Conservation (phyloP, 2,888 invertebrate genomes). For the Amitus sp. region DNA sequence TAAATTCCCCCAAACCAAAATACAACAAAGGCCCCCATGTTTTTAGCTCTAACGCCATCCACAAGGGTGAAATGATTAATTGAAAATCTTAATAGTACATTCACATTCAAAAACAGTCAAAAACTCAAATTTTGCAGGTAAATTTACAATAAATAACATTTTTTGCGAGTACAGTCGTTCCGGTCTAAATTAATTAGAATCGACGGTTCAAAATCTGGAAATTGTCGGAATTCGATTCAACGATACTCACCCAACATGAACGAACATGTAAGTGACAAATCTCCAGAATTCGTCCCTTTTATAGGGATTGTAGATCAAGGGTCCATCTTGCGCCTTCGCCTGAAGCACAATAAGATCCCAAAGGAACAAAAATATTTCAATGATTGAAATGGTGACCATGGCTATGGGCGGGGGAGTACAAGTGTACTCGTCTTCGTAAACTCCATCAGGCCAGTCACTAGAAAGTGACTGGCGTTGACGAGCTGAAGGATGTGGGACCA, state of each 20-base stretch:
- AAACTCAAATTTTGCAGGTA: too few species aligned
- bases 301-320: constrained; percentile 90
- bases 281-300: constrained; percentile 91
- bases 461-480: constrained; percentile 62
- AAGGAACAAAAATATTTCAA: constrained; percentile 81
- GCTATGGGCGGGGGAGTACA: constrained; percentile 93
- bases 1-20: too few species aligned
- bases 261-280: constrained; percentile 94
- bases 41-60: too few species aligned
- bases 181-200: too few species aligned
- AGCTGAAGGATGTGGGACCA: constrained; percentile 67
- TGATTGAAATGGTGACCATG: constrained; percentile 88
- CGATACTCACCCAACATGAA: constrained; percentile 88
- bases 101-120: too few species aligned
- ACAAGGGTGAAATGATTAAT: too few species aligned
- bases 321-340: constrained; percentile 69
- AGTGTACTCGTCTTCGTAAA: constrained; percentile 90
- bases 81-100: too few species aligned
- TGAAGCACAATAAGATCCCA: constrained; percentile 54
- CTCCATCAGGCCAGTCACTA: constrained; percentile 71
- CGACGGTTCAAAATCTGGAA: too few species aligned
- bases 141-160: too few species aligned
- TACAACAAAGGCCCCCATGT: too few species aligned
- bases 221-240: too few species aligned
- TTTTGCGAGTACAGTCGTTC: too few species aligned